phyloP scores from a whole-genome alignment of 1,140 invertebrate species.

The Drosophila kurseongensis region DNA sequence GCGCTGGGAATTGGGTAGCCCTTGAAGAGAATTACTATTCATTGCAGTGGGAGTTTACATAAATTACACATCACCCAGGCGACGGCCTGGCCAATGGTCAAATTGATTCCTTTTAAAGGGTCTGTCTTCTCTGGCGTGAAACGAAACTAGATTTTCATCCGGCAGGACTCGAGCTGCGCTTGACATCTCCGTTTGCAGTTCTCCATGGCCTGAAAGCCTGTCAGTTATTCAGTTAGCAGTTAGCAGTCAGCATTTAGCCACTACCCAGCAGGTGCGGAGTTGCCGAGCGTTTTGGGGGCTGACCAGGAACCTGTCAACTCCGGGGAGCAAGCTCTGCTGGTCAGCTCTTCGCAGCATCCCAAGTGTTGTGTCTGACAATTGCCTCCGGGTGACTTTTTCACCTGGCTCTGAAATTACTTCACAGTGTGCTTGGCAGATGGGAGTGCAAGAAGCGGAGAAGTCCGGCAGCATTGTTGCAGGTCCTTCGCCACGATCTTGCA shows the following conservation, averaged over 20 bases:
- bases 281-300: slow-evolving; percentile 5
- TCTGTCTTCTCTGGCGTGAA: slow-evolving; percentile 3
- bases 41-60: slow-evolving; percentile 62
- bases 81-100: slow-evolving; percentile 14
- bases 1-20: slow-evolving; percentile 41
- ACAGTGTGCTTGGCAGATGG: slow-evolving; percentile 6
- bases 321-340: slow-evolving; percentile 14
- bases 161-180: slow-evolving; percentile 31
- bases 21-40: slow-evolving; percentile 71
- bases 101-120: slow-evolving; percentile 59
- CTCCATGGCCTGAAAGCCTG: slow-evolving; percentile 60
- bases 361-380: slow-evolving; percentile 53
- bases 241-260: slow-evolving; percentile 32
- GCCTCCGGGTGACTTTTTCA: slow-evolving; percentile 50
- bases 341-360: slow-evolving; percentile 17
- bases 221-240: slow-evolving; percentile 64
- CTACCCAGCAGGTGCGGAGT: slow-evolving; percentile 48
- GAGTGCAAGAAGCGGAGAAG: slow-evolving; percentile 5
- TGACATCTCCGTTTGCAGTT: slow-evolving; percentile 50
- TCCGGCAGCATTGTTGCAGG: neutral
- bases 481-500: slow-evolving; percentile 7
- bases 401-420: slow-evolving; percentile 19
- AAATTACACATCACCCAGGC: slow-evolving; percentile 44
- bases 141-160: slow-evolving; percentile 31
- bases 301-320: slow-evolving; percentile 37